A percentile compares a stretch with the other conserved stretches of the same genome.
Conservation (phyloP, 2,888 invertebrate species). For the Beris chalybata region DNA sequence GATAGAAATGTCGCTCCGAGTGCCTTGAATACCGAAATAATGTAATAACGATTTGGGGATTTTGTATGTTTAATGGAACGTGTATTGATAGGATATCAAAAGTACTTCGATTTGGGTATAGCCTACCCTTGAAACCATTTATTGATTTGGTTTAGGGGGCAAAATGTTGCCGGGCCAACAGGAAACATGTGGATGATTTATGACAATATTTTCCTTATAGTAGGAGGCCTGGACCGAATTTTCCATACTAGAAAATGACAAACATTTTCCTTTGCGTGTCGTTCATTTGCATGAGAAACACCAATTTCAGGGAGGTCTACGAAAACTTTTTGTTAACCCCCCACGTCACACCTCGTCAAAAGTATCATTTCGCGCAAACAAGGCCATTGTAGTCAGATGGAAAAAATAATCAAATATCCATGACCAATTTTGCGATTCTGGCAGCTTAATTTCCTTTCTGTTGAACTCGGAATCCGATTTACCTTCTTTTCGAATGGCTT, state of each 20-base stretch:
- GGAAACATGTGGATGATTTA: no score
- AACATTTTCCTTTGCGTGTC: neutral
- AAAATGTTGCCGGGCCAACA: no score
- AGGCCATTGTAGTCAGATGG: constrained; percentile 5
- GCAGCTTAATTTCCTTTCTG: constrained; percentile 23
- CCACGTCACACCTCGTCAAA: neutral
- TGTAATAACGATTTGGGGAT: constrained; percentile 12
- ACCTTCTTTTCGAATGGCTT: neutral
- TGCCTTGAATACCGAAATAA: neutral
- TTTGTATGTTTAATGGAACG: neutral
- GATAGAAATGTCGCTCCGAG: neutral
- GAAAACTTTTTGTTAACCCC: no score
- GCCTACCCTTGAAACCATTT: no score
- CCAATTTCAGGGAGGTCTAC: no score
- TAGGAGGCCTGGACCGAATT: neutral
- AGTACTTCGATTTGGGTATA: no score
- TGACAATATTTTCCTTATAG: no score
- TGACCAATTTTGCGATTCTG: constrained; percentile 1
- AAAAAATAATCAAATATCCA: constrained; percentile 16
- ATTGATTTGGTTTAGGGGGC: no score
- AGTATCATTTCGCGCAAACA: constrained; percentile 3
- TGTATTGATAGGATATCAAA: neutral
- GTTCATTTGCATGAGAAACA: neutral
- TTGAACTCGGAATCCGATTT: constrained; percentile 10
- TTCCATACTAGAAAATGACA: neutral